Evolutionary conservation across 2,113 vertebrate genomes (phyloP).

Genomic region (Oreotrochilus melanogaster): DNA sequence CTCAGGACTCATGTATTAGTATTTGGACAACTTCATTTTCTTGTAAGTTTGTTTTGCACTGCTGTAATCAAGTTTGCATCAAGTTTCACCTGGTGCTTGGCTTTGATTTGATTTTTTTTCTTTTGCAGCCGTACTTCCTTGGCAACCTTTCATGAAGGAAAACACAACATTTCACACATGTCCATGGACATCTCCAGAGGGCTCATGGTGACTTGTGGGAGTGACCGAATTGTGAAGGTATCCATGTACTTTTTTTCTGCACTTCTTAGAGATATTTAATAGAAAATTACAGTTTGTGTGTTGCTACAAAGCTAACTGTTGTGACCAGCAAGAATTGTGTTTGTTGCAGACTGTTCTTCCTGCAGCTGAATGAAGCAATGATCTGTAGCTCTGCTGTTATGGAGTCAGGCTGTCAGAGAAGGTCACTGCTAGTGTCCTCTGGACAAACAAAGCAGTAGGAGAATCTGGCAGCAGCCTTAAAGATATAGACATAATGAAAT

Average conservation of each 20-base stretch:
- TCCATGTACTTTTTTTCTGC: background rate
- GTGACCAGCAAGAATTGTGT: background rate
- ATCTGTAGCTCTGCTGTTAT: background rate
- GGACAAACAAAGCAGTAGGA: background rate
- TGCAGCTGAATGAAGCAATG: background rate
- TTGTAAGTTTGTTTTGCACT: background rate
- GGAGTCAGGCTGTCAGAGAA: background rate
- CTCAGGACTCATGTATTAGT: background rate
- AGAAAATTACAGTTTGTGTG: background rate
- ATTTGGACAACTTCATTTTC: conserved; percentile 1
- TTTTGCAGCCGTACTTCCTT: conserved; percentile 87
- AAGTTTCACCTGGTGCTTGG: background rate
- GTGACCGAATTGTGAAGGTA: conserved; percentile 95
- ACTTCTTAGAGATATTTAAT: background rate
- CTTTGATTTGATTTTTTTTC: conserved; percentile 5
- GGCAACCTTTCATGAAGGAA: conserved; percentile 98
- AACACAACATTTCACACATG: conserved; percentile 96
- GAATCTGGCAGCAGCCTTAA: background rate
- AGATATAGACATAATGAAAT: background rate
- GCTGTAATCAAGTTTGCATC: background rate
- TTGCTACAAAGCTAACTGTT: background rate
- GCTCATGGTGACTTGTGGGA: conserved; percentile 96
- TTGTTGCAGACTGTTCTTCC: background rate
- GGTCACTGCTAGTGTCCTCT: background rate
- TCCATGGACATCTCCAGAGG: conserved; percentile 94